Evolutionary conservation across 2,888 invertebrate genomes (phyloP).

Genomic region (Pasiphila rectangulata): DNA sequence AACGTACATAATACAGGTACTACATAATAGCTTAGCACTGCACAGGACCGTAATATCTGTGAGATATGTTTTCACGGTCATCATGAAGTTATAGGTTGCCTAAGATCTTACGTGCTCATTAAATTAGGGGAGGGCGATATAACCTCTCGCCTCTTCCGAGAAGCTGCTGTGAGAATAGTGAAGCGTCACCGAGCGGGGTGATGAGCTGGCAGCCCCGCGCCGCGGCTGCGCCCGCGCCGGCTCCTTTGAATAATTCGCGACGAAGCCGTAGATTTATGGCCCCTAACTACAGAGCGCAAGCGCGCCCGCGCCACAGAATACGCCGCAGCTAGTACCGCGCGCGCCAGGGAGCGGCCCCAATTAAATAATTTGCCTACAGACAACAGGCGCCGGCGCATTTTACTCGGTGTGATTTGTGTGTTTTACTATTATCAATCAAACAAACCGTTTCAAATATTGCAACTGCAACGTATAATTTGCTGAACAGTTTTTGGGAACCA

Average conservation of each 20-base stretch:
- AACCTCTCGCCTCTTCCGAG: no score
- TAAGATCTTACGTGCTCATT: no score
- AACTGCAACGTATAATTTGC: slow-evolving; percentile 40
- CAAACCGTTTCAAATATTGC: slow-evolving; percentile 40
- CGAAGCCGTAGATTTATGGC: slow-evolving; percentile 71
- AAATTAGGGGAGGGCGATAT: no score
- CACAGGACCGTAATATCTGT: no score
- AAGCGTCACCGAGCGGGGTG: no score
- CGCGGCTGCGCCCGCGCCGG: slow-evolving; percentile 47
- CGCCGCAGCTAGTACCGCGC: neutral
- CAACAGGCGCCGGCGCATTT: slow-evolving; percentile 33
- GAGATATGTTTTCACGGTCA: no score
- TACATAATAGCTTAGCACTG: no score
- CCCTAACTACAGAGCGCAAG: slow-evolving; percentile 65
- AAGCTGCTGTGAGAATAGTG: no score
- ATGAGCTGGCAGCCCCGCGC: slow-evolving; percentile 4
- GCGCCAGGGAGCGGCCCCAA: slow-evolving; percentile 51
- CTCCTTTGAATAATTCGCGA: slow-evolving; percentile 74
- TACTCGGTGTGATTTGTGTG: slow-evolving; percentile 53
- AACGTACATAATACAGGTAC: no score
- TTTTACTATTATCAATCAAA: slow-evolving; percentile 45
- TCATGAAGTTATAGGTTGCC: no score
- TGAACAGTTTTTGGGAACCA: slow-evolving; percentile 23
- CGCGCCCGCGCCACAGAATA: slow-evolving; percentile 5
- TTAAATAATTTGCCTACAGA: slow-evolving; percentile 76